Evolutionary conservation across 2,113 vertebrate genomes (phyloP), one percentile per base, ranked within the genome.

Genomic region (Solenodon paradoxus): DNA sequence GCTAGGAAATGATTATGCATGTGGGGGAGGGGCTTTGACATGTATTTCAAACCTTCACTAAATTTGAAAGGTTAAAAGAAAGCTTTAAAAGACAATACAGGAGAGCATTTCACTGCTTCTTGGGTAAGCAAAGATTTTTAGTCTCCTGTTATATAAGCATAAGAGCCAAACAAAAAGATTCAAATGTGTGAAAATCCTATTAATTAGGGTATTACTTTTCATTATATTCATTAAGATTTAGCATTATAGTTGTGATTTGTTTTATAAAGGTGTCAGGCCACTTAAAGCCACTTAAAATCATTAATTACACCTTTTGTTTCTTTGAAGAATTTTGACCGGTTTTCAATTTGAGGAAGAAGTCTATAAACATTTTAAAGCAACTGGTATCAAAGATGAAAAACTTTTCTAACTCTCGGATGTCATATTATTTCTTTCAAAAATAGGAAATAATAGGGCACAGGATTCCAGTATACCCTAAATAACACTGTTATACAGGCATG

Each of bases 391-490:
- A 92, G 24, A 88, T 63, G 40, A 75, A 79, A 83, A 92, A 77
- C 4, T 91, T 85, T 80, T 71, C 28, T 90, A 40, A 90, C 12
- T 74, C 26, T 64, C n/a, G 55, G 53, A 78, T 22, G 19, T 51
- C 47, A 68, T 22, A 87, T 3, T 59, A 20, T 26, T 79, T 88
- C 13, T 89, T 78, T 68, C 49, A 35, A 88, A 64, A 61, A 93
- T 26, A 95, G 66, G 88, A 92, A 93, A 91, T 64, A 93, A 88
- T 7, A 83, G 66, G 68, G 15, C 26, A 71, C 12, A 57, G 80
- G 38, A 95, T 88, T 93, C 51, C 42, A 88, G 49, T 74, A 66
- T 42, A 88, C 51, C 81, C 47, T 49, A 87, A 82, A 59, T 74
- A 78, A 63, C 16, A 40, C 59, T 77, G 5, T 11, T 66, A 19